These are phyloP conservation scores for Pachycephala philippinensis DNA, from an alignment of 2,113 vertebrate genomes.

Conservation along the genomic window DNA sequence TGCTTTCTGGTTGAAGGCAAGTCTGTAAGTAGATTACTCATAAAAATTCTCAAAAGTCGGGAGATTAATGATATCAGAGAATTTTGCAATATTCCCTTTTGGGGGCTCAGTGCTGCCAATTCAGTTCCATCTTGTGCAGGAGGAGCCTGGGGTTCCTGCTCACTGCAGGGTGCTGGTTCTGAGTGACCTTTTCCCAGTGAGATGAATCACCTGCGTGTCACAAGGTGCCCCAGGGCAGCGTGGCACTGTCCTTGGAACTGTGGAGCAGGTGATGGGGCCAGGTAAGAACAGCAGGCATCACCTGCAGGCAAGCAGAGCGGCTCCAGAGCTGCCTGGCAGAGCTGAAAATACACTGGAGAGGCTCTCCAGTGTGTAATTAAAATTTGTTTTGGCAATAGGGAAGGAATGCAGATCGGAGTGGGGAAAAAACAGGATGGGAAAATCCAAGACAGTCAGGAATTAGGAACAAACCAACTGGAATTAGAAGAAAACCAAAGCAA, in stretches of 20 bases:
- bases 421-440: neutral
- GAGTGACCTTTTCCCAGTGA: neutral
- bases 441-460: neutral
- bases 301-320: neutral
- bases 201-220: neutral
- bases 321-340: constrained; percentile 1
- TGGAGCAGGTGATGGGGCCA: neutral
- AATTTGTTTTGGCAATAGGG: constrained; percentile 16
- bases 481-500: neutral
- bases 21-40: constrained; percentile 6
- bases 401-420: neutral
- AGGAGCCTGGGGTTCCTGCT: neutral
- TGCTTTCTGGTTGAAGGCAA: constrained; percentile 12
- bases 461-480: neutral
- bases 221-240: neutral
- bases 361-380: neutral
- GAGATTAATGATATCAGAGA: neutral
- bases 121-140: neutral
- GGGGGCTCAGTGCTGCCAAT: neutral
- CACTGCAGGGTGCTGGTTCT: neutral
- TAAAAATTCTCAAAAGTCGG: neutral
- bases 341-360: neutral
- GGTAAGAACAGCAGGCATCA: constrained; percentile 2
- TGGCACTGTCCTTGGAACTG: neutral
- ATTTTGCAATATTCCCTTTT: neutral